These are phyloP conservation scores for Athalia circularis DNA, from an alignment of 2,888 invertebrate genomes.

Conservation along the genomic window DNA sequence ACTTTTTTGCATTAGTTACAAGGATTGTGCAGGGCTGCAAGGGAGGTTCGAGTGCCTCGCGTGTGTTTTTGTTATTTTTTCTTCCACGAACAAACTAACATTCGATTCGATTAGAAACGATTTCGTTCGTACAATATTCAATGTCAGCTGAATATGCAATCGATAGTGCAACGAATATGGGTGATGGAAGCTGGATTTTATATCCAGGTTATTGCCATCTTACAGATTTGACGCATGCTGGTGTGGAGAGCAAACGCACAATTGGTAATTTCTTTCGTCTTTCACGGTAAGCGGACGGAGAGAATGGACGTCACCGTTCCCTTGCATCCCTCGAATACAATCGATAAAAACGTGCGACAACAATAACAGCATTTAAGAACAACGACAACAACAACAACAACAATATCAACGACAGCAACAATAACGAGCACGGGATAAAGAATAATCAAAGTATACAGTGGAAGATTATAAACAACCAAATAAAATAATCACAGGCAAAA, in stretches of 20 bases:
- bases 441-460: conserved; percentile 34
- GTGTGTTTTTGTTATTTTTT: background rate
- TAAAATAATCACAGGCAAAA: conserved; percentile 52
- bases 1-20: conserved; percentile 26
- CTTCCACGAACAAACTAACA: no score
- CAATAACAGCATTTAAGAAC: conserved; percentile 21
- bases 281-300: no score
- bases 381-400: conserved; percentile 60
- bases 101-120: no score
- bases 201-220: no score
- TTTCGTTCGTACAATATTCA: no score
- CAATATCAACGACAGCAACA: conserved; percentile 63
- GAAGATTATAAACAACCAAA: conserved; percentile 44
- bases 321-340: conserved; percentile 15
- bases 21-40: conserved; percentile 26
- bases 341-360: conserved; percentile 34
- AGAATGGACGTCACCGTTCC: background rate
- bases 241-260: no score
- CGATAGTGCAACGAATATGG: no score
- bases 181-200: no score
- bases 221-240: no score
- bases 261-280: no score
- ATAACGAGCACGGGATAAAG: conserved; percentile 33
- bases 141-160: no score
- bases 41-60: background rate